phyloP scores from a whole-genome alignment of 2,113 vertebrate species.

The Microtus ochrogaster region DNA sequence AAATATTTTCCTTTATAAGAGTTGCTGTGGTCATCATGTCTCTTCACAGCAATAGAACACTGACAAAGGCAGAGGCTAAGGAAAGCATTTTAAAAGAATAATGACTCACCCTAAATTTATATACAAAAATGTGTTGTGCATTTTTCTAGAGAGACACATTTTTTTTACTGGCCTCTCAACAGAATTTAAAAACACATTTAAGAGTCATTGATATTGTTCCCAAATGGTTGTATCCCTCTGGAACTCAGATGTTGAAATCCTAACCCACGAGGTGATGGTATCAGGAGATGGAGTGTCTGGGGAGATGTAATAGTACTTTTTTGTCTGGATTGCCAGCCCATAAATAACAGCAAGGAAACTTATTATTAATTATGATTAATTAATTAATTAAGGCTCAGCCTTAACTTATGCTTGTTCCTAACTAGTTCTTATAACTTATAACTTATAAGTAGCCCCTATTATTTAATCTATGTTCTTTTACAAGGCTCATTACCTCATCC shows the following conservation, averaged over 20 bases:
- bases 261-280: not conserved
- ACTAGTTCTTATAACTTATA: not conserved
- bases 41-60: not conserved
- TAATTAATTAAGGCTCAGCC: not conserved
- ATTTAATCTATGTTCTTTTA: not conserved
- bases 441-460: not conserved
- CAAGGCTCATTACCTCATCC: not conserved
- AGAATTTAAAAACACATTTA: not conserved
- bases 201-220: not conserved
- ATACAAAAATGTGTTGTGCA: not conserved
- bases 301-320: not conserved
- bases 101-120: not conserved
- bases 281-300: not conserved
- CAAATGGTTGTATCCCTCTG: not conserved
- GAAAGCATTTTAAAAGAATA: not conserved
- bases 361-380: not conserved
- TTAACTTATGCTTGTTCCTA: not conserved
- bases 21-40: not conserved
- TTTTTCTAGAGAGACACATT: slow-evolving; percentile 2
- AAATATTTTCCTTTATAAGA: not conserved
- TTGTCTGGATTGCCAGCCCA: not conserved
- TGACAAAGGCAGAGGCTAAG: not conserved
- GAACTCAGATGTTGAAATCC: not conserved
- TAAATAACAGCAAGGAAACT: not conserved
- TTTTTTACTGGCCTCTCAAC: slow-evolving; percentile 5